These are phyloP conservation scores for Sylvilagus bachmani DNA, from an alignment of 2,113 vertebrate species.

Conservation along the genomic window DNA sequence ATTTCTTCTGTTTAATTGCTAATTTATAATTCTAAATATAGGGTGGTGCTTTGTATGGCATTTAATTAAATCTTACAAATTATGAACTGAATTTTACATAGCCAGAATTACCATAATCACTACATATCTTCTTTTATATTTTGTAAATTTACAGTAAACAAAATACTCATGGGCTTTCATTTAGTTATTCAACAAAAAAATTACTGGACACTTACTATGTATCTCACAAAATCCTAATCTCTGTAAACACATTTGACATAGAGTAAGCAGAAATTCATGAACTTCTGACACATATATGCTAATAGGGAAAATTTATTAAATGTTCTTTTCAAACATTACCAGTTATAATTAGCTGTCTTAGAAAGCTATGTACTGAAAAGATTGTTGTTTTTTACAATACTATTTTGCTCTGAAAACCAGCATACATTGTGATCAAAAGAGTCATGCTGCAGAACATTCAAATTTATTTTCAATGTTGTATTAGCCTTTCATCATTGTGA, in stretches of 20 bases:
- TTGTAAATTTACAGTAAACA: not conserved
- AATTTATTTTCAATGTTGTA: too few species aligned
- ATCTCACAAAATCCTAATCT: not conserved
- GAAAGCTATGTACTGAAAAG: not conserved
- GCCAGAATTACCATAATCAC: not conserved
- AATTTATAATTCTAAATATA: conserved; percentile 45
- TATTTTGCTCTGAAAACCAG: not conserved
- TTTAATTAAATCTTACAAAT: conserved; percentile 33
- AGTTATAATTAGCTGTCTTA: not conserved
- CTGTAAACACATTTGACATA: not conserved
- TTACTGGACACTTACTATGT: not conserved
- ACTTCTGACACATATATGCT: not conserved
- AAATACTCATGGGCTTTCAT: not conserved
- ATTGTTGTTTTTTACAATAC: not conserved
- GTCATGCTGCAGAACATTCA: too few species aligned
- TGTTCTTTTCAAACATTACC: not conserved
- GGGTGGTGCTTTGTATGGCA: not conserved
- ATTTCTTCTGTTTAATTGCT: conserved; percentile 51
- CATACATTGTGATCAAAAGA: not conserved
- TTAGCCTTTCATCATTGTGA: too few species aligned
- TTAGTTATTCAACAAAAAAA: not conserved
- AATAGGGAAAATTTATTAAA: not conserved
- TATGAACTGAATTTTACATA: conserved; percentile 1
- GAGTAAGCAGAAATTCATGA: not conserved
- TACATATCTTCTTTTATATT: not conserved